Evolutionary conservation across 2,113 vertebrate genomes (phyloP), one percentile per base, ranked within the genome.

Genomic region (Grallaria varia): DNA sequence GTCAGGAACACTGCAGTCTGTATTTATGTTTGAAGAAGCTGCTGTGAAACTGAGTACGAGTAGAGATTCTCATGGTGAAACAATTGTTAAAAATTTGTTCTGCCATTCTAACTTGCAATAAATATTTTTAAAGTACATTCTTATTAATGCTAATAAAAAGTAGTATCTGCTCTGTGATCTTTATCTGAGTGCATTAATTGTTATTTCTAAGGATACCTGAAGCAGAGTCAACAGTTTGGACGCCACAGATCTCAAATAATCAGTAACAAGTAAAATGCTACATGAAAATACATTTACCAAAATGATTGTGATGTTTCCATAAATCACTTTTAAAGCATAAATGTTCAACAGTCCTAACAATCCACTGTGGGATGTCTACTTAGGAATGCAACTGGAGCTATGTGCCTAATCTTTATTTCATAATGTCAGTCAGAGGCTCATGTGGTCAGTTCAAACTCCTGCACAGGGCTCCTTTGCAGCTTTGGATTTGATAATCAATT

Each of bases 401-500:
- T 14, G 24, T 71, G 53, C 39, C 33, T 60, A 24, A 9, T 14
- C 40, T 25, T 59, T 85, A 30, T 64, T 90, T 56, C 58, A 21
- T 20, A 9, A 33, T 19, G 52, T 98, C 95, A 99, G 90, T 93
- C 76, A 31, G 98, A 95, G 13, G 89, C 10, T 97, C 97, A 6
- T 93, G 9, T 0, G 98, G 97, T 98, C 98, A 98, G 50, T 96
- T 95, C 67, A 99, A 30, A 3, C 97, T 95, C 33, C 92, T 98
- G 18, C 91, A 20, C 11, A 98, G 98, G 8, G 97, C 66, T n/a
- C 98, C 98, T 90, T 98, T 98, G 92, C 89, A 96, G 97, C 98
- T 98, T 3, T 18, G 88, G 73, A 97, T 90, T 73, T 94, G 92
- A 20, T 35, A 55, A 19, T 92, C 96, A 0, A 42, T 91, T n/a